Base-by-base conservation (phyloP, 2,888 invertebrate species). In the Apamea monoglypha region DNA sequence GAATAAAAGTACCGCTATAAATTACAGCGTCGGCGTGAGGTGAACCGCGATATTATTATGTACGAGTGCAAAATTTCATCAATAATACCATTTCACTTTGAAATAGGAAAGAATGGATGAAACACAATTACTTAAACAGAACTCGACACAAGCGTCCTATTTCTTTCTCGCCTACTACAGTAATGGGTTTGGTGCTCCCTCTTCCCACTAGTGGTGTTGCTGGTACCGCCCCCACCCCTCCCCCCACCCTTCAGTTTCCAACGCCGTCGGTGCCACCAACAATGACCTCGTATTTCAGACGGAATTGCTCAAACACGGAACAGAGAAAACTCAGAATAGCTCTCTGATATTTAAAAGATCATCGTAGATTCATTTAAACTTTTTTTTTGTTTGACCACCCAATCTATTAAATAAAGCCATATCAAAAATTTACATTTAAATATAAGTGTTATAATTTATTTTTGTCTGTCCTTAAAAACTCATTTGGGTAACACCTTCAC, bases 201-300 rank as follows among this genome's bases (percentile, higher is more conserved):
- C 87, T 91, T 91, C 85, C 90, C 92, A 90, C 92, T 91, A 91
- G 91, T 90, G 90, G 88, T 85, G 88, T 85, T 84, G 87, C 91
- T 92, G 91, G 92, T 90, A 89, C 92, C 92, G 90, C 92, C 93
- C 91, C 90, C 90, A 87, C 82, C 90, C 85, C 89, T 90, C 82
- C 85, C 92, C 91, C 91, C 91, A 88, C 94, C 92, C 94, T 90
- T 90, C 93, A 91, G 92, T 91, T 93, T 93, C 95, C 94, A 92
- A 93, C 94, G 93, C 95, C 94, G 94, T 94, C 94, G 95, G 94
- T 95, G 96, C 96, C 96, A 96, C 96, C 96, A 95, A 96, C 96
- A 96, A 96, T 96, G 97, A 96, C 96, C 96, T 95, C 96, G 96
- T 97, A 97, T 96, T 97, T 96, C 95, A 96, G 96, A 92, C 94